Base-by-base conservation (phyloP, 1,140 invertebrate genomes). In the Polyergus mexicanus region DNA sequence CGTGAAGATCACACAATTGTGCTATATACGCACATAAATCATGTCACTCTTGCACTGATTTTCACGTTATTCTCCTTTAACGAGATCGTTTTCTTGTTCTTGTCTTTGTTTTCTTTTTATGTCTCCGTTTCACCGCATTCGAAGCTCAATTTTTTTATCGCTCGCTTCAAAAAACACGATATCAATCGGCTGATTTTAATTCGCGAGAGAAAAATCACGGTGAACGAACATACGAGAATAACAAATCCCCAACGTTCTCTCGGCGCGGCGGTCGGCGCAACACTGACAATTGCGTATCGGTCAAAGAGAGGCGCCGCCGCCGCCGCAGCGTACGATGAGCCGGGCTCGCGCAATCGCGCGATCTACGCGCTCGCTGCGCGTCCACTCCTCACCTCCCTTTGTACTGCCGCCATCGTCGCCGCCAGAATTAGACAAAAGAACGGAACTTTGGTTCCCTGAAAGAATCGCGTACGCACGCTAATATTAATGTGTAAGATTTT, bases 231-330 rank as follows among this genome's bases (percentile, higher is more conserved):
- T 16, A 22, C 51, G 10, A 35, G n/a, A 47, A 5, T 13, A 47
- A 85, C 28, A 44, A 5, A 38, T 2, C 11, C 11, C 2, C 0
- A 0, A 63, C 47, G 13, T 76, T 80, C 38, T 72, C 84, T 74
- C 47, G 54, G 83, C 87, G 87, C 91, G 72, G 58, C 84, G 58
- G 90, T 85, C 63, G 83, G 87, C 90, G 89, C 91, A 71, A 86
- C 56, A 92, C 91, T 92, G 89, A 76, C 84, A 80, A 87, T 83
- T 90, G 84, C 81, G 81, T 88, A 83, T 86, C 77, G 72, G 68
- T 84, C 89, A 81, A 84, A 89, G 75, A 56, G 88, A 90, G 66
- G 83, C 86, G 47, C 47, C 47, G 44, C 41, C 8, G 41, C 8
- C 6, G 77, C 88, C 75, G 75, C 65, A 19, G 71, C 62, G 87